Evolutionary conservation across 1,140 invertebrate species (phyloP).

Genomic region (Papilio polyxenes): DNA sequence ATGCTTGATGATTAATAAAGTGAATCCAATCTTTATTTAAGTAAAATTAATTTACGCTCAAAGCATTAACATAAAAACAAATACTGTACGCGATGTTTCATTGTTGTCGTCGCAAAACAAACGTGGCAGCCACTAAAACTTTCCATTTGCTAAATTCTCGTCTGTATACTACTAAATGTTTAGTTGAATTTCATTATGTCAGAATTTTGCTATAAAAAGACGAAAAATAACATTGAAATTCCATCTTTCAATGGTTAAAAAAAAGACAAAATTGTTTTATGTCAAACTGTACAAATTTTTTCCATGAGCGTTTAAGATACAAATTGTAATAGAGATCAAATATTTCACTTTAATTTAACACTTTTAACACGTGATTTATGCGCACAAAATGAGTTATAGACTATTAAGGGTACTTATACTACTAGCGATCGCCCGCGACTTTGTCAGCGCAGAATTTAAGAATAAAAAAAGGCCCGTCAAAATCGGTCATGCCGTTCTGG

Average conservation of each 20-base stretch:
- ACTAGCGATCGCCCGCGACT: too few relatives aligned
- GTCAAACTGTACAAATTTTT: too few relatives aligned
- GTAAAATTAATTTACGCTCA: background rate
- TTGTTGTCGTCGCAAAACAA: background rate
- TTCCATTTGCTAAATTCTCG: background rate
- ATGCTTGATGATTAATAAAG: background rate
- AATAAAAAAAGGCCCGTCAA: too few relatives aligned
- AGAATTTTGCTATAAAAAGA: background rate
- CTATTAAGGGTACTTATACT: too few relatives aligned
- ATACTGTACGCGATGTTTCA: background rate
- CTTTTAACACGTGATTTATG: too few relatives aligned
- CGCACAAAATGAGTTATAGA: too few relatives aligned
- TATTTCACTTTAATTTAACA: too few relatives aligned
- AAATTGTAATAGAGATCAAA: too few relatives aligned
- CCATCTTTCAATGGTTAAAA: background rate
- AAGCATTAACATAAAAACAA: background rate
- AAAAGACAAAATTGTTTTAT: too few relatives aligned
- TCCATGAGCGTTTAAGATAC: too few relatives aligned
- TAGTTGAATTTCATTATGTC: background rate
- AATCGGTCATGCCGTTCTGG: too few relatives aligned
- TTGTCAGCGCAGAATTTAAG: too few relatives aligned
- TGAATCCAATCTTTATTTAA: background rate
- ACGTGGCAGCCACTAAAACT: background rate
- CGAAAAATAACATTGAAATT: background rate
- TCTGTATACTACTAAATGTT: background rate